Evolutionary conservation across 2,113 vertebrate genomes (phyloP), one percentile per base, ranked within the genome.

Genomic region (Nannobrachium achirus): DNA sequence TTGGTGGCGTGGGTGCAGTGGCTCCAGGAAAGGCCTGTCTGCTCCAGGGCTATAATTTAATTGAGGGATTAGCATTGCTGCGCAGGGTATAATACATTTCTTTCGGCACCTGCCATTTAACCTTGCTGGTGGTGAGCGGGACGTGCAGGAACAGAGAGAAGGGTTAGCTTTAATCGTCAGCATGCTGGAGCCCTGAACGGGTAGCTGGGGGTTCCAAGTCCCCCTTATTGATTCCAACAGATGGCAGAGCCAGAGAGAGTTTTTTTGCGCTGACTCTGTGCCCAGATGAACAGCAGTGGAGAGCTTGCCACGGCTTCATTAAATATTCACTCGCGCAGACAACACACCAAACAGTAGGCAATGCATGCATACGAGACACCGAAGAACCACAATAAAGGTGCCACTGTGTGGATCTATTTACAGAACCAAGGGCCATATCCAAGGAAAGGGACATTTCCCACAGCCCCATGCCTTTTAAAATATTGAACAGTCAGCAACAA

Each of bases 31-130:
- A 71, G 75, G 78, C 75, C 72, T 69, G 76, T 86, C 72, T 91
- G 78, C 82, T 89, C 76, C 44, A 76, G 82, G 76, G 80, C 69
- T 88, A 65, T 89, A 78, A 87, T 89, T 92, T 82, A 89, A 91
- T 89, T 88, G 90, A 87, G 79, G 89, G 90, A 91, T 91, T 90
- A 92, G 80, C 84, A 81, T 84, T 84, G 76, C 75, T 75, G 84
- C 83, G 78, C 82, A 85, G 87, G 79, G 75, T 87, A 82, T 84
- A 86, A 80, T 88, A 80, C 78, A 79, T 69, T 79, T 87, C 88
- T 89, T 86, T 81, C 80, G 85, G 75, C 89, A 85, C 79, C 87
- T 89, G 88, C 86, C 88, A 86, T 88, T 91, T 92, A 89, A 91
- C 88, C 90, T 91, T 82, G 78, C 87, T 83, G 85, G 66, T 84